Evolutionary conservation across 2,888 invertebrate genomes (phyloP).

Genomic region (Polylopha cassiicola): DNA sequence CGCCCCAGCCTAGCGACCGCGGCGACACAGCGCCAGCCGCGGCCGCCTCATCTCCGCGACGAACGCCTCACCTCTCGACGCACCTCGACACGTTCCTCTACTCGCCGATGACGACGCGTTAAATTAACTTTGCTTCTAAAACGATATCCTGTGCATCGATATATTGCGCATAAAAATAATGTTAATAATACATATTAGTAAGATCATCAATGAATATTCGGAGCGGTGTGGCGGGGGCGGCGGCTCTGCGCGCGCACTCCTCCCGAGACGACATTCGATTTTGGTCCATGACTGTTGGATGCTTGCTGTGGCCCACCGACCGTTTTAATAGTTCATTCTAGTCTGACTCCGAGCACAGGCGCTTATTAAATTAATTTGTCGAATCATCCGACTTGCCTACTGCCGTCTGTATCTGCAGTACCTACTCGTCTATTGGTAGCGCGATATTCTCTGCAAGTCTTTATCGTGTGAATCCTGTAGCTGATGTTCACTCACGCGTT

Average conservation of each 20-base stretch:
- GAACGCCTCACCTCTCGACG: slow-evolving; percentile 17
- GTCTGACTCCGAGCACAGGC: slow-evolving; percentile 48
- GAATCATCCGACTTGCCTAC: slow-evolving; percentile 1
- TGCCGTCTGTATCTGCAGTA: slow-evolving; percentile 1
- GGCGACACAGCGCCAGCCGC: slow-evolving; percentile 60
- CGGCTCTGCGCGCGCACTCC: slow-evolving; percentile 67
- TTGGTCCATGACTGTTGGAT: slow-evolving; percentile 77
- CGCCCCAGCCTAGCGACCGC: slow-evolving; percentile 69
- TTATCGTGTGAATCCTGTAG: no score
- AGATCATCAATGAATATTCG: slow-evolving; percentile 73
- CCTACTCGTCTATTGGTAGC: no score
- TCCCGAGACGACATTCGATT: slow-evolving; percentile 75
- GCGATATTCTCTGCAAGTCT: no score
- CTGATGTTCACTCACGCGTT: no score
- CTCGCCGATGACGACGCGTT: background rate
- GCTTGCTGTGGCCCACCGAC: slow-evolving; percentile 69
- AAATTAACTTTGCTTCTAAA: slow-evolving; percentile 15
- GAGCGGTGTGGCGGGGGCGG: slow-evolving; percentile 56
- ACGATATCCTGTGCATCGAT: slow-evolving; percentile 10
- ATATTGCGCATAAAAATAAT: slow-evolving; percentile 42
- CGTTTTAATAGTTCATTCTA: slow-evolving; percentile 74
- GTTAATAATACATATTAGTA: slow-evolving; percentile 61
- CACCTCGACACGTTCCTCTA: background rate
- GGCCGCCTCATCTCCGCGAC: slow-evolving; percentile 37
- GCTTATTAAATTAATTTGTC: slow-evolving; percentile 38